These are phyloP conservation scores for Diuraphis noxia DNA, from an alignment of 1,140 invertebrate genomes.

Conservation along the genomic window DNA sequence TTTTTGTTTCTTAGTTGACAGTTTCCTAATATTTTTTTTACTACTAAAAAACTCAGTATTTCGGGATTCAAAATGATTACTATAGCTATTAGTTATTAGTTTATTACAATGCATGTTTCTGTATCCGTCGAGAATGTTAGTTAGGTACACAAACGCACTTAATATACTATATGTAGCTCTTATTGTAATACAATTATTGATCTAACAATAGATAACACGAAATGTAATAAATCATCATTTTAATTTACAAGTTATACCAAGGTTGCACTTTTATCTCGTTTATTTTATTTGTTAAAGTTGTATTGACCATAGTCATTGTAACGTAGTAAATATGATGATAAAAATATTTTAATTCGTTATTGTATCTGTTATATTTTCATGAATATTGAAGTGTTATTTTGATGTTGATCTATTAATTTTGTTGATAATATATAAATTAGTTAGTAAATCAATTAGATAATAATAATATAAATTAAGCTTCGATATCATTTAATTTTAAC, in stretches of 20 bases:
- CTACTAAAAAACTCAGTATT: neutral
- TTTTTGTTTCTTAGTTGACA: neutral
- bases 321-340: neutral
- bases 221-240: slow-evolving; percentile 1
- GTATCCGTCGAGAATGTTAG: neutral
- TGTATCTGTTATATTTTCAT: neutral
- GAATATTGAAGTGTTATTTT: neutral
- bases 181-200: neutral
- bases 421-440: neutral
- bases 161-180: neutral
- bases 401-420: neutral
- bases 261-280: neutral
- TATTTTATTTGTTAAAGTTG: neutral
- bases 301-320: neutral
- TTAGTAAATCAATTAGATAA: neutral
- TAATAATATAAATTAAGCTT: neutral
- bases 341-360: neutral
- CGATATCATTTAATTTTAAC: neutral
- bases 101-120: too few species aligned
- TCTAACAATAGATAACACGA: neutral
- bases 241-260: neutral
- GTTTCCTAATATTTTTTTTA: neutral
- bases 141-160: neutral
- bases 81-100: too few species aligned
- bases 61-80: neutral